Evolutionary conservation across 2,888 invertebrate species (phyloP), one percentile per base, ranked within the genome.

Genomic region (Dynastes maya): DNA sequence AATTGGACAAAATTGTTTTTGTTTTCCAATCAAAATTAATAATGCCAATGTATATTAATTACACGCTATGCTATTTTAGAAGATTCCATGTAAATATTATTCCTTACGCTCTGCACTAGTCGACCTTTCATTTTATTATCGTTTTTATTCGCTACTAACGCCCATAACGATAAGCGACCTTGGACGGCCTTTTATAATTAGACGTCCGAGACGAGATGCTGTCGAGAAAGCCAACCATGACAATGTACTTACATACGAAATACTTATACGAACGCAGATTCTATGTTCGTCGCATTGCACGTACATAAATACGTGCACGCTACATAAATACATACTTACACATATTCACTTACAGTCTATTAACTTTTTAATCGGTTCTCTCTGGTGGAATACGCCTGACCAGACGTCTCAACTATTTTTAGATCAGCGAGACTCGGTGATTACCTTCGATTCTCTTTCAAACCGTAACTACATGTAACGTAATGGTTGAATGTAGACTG

Each of bases 181-280:
- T 83, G 82, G 40, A 77, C 80, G 79, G 77, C 80, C 80, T 79
- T 63, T 81, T 83, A 81, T 83, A 83, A 83, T 83, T 83, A 82
- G 82, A 81, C 79, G 81, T 82, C 61, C 13, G 76, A 61, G 72
- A 74, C 72, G 61, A 68, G 68, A 68, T 49, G 51, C 51, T 49
- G 49, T 68, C 51, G 68, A 61, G 72, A 74, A 61, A 74, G 45
- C 55, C 61, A 45, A 61, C 72, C 72, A 45, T 74, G 40, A 74
- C 61, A 74, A 63, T 49, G 16, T 71, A 55, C 45, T 27, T 72
- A 72, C 37, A 58, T 72, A 61, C 22, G 8, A 22, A 27, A 4
- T 49, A 68, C 68, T 27, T 68, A 51, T 49, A 27, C 68, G 68
- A 40, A 22, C 65, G 16, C 55, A 55, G 55, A 16, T 55, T 55